Conservation (phyloP, 2,797 vertebrate genomes). For the Enteromius argenteus region DNA sequence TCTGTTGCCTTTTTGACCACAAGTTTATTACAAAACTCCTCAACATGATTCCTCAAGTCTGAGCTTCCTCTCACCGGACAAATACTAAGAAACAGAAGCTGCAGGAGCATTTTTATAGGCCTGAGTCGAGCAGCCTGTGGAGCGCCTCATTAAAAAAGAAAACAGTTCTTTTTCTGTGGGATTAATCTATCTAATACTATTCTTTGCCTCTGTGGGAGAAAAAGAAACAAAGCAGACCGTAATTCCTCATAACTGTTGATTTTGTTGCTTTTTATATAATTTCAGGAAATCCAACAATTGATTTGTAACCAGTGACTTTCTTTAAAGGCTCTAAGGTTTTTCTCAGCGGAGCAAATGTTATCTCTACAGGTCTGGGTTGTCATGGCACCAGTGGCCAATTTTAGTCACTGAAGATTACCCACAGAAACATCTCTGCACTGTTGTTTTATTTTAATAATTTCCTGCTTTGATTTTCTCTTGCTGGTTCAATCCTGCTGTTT, state of each 20-base stretch:
- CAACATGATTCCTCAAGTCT: conserved; percentile 36
- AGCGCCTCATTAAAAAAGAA: conserved; percentile 46
- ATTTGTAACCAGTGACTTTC: background rate
- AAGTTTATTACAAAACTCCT: conserved; percentile 29
- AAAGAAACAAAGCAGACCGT: background rate
- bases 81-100: conserved; percentile 34
- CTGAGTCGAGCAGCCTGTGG: conserved; percentile 38
- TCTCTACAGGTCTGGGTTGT: conserved; percentile 16
- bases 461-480: conserved; percentile 17
- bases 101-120: conserved; percentile 43
- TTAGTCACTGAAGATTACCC: background rate
- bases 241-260: conserved; percentile 11
- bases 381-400: conserved; percentile 17
- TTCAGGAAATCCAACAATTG: conserved; percentile 19
- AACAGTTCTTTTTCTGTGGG: conserved; percentile 24
- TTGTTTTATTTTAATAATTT: conserved; percentile 20
- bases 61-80: conserved; percentile 24
- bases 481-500: conserved; percentile 26
- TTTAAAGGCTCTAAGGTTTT: conserved; percentile 8
- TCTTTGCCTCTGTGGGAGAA: background rate
- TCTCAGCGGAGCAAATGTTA: background rate
- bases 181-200: background rate
- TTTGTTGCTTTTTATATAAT: conserved; percentile 5
- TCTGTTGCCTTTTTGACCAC: conserved; percentile 30
- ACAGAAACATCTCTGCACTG: background rate